Percentiles rank a stretch among this genome's conserved stretches.
Conservation (phyloP, 2,113 vertebrate genomes). For the Platycercus adscitus region DNA sequence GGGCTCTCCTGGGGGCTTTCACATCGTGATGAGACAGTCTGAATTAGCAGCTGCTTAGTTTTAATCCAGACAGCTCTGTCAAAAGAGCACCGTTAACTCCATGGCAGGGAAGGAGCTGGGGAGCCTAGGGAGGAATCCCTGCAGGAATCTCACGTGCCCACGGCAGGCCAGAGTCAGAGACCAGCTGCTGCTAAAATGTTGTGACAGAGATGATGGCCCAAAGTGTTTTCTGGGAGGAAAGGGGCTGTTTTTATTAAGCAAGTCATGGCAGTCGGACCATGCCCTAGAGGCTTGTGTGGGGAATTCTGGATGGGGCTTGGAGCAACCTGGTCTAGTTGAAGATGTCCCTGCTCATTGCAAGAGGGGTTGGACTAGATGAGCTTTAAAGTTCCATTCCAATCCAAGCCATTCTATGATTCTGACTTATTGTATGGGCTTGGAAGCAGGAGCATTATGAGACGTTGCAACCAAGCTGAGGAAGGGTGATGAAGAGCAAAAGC, state of each 20-base stretch:
- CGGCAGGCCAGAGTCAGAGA: not conserved
- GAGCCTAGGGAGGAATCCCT: not conserved
- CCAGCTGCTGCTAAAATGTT: not conserved
- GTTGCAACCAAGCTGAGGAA: not conserved
- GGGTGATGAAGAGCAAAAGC: not conserved
- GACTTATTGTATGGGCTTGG: not conserved
- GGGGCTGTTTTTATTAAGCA: not conserved
- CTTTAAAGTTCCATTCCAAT: not conserved
- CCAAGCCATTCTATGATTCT: not conserved
- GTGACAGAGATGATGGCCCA: not conserved
- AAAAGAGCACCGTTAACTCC: not conserved
- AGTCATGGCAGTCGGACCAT: not conserved
- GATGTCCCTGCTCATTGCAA: not conserved
- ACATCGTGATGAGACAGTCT: not conserved
- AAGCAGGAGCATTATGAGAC: not conserved
- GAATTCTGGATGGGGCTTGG: not conserved
- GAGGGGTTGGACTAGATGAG: not conserved
- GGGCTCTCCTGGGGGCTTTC: not conserved
- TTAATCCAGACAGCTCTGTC: not conserved
- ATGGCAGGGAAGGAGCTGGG: not conserved
- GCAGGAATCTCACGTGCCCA: not conserved
- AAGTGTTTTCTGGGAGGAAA: not conserved
- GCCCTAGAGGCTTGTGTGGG: accelerated
- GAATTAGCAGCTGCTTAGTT: not conserved
- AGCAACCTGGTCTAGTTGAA: not conserved